Conservation (phyloP, 2,113 vertebrate species). For the Sakesphorus luctuosus region DNA sequence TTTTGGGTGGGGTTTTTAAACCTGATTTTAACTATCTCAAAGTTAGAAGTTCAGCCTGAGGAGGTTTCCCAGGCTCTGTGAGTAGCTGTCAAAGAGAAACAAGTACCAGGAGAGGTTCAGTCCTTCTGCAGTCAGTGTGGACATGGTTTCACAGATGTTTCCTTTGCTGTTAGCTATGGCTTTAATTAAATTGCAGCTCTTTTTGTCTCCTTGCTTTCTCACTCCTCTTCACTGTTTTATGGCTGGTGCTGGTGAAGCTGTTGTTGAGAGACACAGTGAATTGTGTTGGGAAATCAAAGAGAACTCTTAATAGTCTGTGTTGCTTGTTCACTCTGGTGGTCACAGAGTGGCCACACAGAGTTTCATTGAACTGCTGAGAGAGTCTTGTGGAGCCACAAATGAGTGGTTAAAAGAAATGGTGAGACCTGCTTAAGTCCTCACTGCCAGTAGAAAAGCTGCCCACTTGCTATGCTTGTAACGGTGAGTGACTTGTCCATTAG, state of each 20-base stretch:
- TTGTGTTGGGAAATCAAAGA: background rate
- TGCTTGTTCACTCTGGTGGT: background rate
- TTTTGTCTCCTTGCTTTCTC: background rate
- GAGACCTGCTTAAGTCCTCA: background rate
- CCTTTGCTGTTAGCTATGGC: background rate
- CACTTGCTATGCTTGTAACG: background rate
- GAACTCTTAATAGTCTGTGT: background rate
- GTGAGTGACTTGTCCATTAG: background rate
- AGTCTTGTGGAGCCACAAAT: background rate
- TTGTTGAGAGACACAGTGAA: background rate
- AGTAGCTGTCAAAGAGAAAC: background rate
- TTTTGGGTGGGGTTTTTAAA: background rate
- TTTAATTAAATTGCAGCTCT: slow-evolving; percentile 10
- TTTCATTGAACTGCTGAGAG: background rate
- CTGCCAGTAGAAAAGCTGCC: background rate
- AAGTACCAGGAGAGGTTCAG: background rate
- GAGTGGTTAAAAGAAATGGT: background rate
- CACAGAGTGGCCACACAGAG: background rate
- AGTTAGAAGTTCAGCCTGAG: background rate
- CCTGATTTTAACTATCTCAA: background rate
- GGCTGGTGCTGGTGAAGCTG: background rate
- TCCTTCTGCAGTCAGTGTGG: background rate
- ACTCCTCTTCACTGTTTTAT: background rate
- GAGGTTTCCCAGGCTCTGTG: background rate
- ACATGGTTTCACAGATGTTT: background rate